Evolutionary conservation across 2,113 vertebrate genomes (phyloP), one percentile per base, ranked within the genome.

Genomic region (Dasyornis broadbenti): DNA sequence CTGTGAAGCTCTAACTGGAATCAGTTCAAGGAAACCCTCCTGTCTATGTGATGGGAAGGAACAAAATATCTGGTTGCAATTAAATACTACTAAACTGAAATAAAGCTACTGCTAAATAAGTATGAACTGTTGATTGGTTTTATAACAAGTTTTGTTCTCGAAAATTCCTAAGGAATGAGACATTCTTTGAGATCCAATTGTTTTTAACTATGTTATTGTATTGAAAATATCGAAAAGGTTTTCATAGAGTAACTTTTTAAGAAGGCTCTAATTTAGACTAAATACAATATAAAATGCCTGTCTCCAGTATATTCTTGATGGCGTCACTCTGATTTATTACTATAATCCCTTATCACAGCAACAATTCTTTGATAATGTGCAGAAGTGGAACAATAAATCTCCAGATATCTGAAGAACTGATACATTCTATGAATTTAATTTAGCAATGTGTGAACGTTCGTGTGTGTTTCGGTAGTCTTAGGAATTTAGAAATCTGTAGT

Each of bases 381-480:
- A 80, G 50, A 95, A 92, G 50, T 82, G 49, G 83, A 94, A 73
- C 39, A 92, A 89, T 86, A 96, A 70, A 84, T 92, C 82, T 90
- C 57, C 8, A 0, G 6, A 26, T 39, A 77, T 60, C 68, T 91
- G 75, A 75, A 92, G 77, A 83, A 35, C 22, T 2, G 60, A 75
- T 72, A 30, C 23, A 31, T 71, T 91, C 57, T 39, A 33, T 79
- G 39, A 85, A 44, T 64, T 82, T 76, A 42, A 61, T 82, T 81
- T 65, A 72, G 22, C 20, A 27, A 7, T 11, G 3, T 53, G 4
- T 40, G 42, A 44, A 42, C 10, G 33, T 63, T 42, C 72, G 24
- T 63, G 7, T 53, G 8, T 78, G 17, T 60, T 64, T 13, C 49
- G 26, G 12, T 81, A 33, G 11, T 71, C 12, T n/a, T 30, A 66